Evolutionary conservation across 2,797 vertebrate genomes (phyloP).

Genomic region (Capromys pilorides): DNA sequence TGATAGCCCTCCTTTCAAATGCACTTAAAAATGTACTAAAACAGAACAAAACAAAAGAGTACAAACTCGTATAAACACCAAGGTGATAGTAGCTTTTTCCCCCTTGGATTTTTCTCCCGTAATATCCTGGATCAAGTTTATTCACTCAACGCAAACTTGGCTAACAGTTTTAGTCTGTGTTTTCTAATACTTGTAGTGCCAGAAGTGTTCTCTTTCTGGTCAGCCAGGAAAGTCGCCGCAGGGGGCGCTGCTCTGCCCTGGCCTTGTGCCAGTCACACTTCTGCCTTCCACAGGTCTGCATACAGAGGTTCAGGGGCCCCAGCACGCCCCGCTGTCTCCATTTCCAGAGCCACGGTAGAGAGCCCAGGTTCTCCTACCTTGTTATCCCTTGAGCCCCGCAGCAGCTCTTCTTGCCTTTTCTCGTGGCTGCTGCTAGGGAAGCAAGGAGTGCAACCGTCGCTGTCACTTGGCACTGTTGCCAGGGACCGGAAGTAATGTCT

Average conservation of each 20-base stretch:
- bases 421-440: neutral
- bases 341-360: neutral
- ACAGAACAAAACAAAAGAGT: neutral
- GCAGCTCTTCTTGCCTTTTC: neutral
- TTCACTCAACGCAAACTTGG: conserved; percentile 10
- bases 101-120: neutral
- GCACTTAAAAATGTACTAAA: neutral
- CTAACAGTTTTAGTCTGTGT: neutral
- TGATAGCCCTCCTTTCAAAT: neutral
- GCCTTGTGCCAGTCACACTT: neutral
- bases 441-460: neutral
- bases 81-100: conserved; percentile 25
- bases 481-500: conserved; percentile 68
- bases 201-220: neutral
- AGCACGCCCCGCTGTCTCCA: neutral
- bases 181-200: conserved; percentile 3
- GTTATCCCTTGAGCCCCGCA: too few relatives aligned
- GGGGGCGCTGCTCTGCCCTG: neutral
- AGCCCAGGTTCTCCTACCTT: neutral
- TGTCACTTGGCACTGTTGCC: neutral
- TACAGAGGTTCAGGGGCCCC: neutral
- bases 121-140: conserved; percentile 4
- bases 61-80: neutral
- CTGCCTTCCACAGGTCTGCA: neutral
- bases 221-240: neutral